phyloP scores from a whole-genome alignment of 2,797 vertebrate species.

The Nasua narica region DNA sequence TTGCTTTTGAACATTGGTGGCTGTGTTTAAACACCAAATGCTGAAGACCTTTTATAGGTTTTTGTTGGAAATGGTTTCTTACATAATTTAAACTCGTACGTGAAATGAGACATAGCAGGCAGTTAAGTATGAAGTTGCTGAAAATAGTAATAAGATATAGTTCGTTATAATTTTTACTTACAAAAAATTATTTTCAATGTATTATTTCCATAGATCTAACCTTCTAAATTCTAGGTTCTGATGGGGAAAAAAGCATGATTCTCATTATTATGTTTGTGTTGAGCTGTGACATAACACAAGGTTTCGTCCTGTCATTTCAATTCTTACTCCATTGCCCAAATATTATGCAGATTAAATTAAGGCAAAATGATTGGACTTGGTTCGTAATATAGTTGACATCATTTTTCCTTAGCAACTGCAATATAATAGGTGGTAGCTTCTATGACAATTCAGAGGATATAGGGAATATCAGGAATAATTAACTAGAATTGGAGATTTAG shows the following conservation, averaged over 20 bases:
- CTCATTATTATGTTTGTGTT: neutral
- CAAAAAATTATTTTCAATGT: neutral
- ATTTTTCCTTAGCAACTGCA: neutral
- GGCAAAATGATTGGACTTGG: neutral
- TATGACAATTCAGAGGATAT: neutral
- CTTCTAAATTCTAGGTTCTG: neutral
- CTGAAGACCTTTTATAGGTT: slow-evolving; percentile 54
- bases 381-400: neutral
- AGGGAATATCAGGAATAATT: neutral
- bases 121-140: slow-evolving; percentile 57
- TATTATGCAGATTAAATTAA: neutral
- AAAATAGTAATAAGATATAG: slow-evolving; percentile 52
- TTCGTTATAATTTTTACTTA: neutral
- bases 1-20: slow-evolving; percentile 41
- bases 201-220: neutral
- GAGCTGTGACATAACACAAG: neutral
- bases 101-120: slow-evolving; percentile 64
- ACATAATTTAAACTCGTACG: slow-evolving; percentile 53
- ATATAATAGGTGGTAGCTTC: neutral
- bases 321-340: neutral
- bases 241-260: neutral
- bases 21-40: slow-evolving; percentile 58
- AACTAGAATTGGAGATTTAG: neutral
- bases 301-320: neutral
- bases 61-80: slow-evolving; percentile 57